Evolutionary conservation across 92 coral and sea anemone species (phyloP), one percentile per base, ranked within the genome.

Genomic region (Epizoanthus illoricatus): DNA sequence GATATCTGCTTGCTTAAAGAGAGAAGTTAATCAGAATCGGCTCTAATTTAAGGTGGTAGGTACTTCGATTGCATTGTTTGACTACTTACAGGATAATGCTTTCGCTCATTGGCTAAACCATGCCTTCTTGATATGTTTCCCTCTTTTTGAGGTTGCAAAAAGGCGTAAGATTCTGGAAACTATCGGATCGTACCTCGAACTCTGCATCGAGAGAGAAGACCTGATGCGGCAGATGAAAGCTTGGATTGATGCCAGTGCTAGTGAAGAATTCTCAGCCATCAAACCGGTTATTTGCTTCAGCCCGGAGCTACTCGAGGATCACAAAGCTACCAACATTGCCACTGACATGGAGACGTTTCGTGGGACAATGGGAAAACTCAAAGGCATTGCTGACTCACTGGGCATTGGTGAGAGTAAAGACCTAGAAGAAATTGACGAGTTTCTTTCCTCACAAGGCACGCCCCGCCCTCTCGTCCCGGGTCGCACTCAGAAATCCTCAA

Each of bases 351-450:
- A 67, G 40, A 55, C 75, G 65, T 81, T 88, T 33, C 79, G 80
- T 13, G 43, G 61, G 0, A 15, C 85, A 11, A 81, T 93, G 71
- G 60, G 12, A 55, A 90, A 79, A 47, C 84, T 93, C 20, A 93
- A 93, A 75, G 47, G 6, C 56, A 91, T 93, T n/a, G 92, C 97
- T 57, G 97, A 93, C 74, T 91, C 84, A n/a, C 86, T 93, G 23
- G 97, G 97, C 63, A 93, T 93, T 43, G 97, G 97, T 4, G 86
- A 52, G 59, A 60, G 69, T 36, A 84, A 60, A 18, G 71, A 21
- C 5, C 64, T 17, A 18, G 91, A 87, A 1, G 91, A 90, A 19
- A 40, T 12, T 24, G 90, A 87, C 15, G 89, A 75, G 41, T 13
- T 68, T 6, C 33, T 62, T 58, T 41, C 67, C 24, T 66, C 47